Evolutionary conservation across 2,113 vertebrate genomes (phyloP).

Genomic region (Siniperca knerii): DNA sequence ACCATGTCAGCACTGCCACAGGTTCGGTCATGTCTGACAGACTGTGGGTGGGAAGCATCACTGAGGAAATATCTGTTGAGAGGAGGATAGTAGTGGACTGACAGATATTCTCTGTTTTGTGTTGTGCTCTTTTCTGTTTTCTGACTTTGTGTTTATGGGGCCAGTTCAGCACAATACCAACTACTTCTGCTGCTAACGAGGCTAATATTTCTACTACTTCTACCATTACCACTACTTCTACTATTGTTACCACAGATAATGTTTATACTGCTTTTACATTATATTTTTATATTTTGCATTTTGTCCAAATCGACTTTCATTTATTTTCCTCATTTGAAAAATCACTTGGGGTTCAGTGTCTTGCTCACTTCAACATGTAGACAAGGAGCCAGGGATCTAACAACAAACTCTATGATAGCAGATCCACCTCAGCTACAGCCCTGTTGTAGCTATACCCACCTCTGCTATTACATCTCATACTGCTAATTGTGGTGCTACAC

Average conservation of each 20-base stretch:
- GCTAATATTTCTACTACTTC: not conserved
- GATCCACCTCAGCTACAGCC: not conserved
- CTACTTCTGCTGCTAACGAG: not conserved
- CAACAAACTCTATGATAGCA: not conserved
- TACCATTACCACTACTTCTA: not conserved
- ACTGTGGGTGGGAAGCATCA: conserved; percentile 45
- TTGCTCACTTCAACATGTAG: not conserved
- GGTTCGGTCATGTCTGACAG: conserved; percentile 61
- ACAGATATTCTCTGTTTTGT: not conserved
- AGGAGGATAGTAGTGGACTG: not conserved
- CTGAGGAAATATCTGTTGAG: conserved; percentile 6
- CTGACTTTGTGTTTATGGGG: not conserved
- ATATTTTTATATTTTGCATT: not conserved
- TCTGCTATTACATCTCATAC: not conserved
- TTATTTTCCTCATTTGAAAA: not conserved
- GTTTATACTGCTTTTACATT: not conserved
- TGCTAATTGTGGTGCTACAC: not conserved
- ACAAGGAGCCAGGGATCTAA: not conserved
- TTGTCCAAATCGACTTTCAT: not conserved
- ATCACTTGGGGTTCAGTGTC: not conserved
- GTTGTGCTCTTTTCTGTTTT: not conserved
- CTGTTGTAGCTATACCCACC: not conserved
- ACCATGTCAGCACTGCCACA: conserved; percentile 47
- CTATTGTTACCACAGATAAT: not conserved
- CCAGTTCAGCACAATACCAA: not conserved